Evolutionary conservation across 92 coral and sea anemone genomes (phyloP), one percentile per base, ranked within the genome.

Genomic region (Zoanthus sansibaricus): DNA sequence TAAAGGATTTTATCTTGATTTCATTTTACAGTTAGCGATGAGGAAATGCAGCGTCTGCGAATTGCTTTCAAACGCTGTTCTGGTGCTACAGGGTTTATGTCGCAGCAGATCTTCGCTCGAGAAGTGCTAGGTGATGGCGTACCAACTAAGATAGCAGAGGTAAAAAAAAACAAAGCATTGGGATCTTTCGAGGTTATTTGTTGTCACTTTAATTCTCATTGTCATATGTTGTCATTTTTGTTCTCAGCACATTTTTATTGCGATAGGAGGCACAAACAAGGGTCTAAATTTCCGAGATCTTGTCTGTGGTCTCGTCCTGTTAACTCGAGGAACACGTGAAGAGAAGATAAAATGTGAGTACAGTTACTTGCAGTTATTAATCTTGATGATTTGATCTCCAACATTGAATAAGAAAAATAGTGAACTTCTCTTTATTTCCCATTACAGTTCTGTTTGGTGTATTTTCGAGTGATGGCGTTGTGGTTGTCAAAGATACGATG

Each of bases 71-170:
- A 97, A 78, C 98, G 99, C 37, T 85, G 93, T 59, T 94, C 98
- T 55, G 99, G 99, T 33, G 99, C 92, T 44, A 93, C 95, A 82
- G 99, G 98, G 82, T 89, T 93, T 9, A 93, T 97, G 92, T 83
- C 88, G n/a, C 96, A 93, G 78, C 82, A 93, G 59, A 87, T 92
- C 77, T 97, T 97, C 88, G 88, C 93, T 69, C 98, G 98, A 76
- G 99, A 97, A 93, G 99, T 97, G 11, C 89, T 97, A 61, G 99
- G 99, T 69, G 99, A 97, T 90, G 93, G 98, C 83, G 99, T 97
- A 66, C 99, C 99, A 21, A 79, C 89, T 72, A 95, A 94, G 89
- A 94, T 95, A 71, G 87, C 96, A 12, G 99, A 97, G 94, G 99
- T 97, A 77, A 73, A 67, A 6, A 9, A 61, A 47, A 48, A 13